Evolutionary conservation across 2,797 vertebrate species (phyloP).

Genomic region (Megalops cyprinoides): DNA sequence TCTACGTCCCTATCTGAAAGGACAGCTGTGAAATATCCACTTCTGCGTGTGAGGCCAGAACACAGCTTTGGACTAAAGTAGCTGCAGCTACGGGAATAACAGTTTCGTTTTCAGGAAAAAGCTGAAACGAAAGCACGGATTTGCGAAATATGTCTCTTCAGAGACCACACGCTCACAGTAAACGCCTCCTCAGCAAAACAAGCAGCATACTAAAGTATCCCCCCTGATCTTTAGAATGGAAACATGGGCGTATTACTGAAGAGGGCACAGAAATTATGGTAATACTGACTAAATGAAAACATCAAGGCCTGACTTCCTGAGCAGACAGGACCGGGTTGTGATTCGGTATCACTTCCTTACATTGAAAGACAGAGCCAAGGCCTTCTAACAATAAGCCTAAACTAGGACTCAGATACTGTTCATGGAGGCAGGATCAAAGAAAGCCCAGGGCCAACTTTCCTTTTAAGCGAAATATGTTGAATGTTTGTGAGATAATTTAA

Average conservation of each 20-base stretch:
- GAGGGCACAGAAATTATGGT: neutral
- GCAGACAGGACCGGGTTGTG: constrained; percentile 12
- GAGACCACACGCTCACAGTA: neutral
- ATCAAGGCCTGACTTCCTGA: constrained; percentile 17
- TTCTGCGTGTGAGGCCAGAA: neutral
- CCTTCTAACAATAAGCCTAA: neutral
- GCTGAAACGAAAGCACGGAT: neutral
- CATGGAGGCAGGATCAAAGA: constrained; percentile 12
- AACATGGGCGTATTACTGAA: no score
- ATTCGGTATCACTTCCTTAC: neutral
- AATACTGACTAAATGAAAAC: constrained; percentile 16
- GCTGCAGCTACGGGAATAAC: neutral
- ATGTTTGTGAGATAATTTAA: neutral
- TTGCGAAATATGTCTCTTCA: neutral
- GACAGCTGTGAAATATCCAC: neutral
- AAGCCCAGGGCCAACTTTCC: neutral
- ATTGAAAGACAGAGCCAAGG: neutral
- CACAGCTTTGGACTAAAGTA: no score
- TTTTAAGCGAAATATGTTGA: constrained; percentile 19
- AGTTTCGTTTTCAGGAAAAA: neutral
- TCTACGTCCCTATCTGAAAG: neutral
- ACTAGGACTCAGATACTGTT: constrained; percentile 2
- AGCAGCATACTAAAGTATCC: no score
- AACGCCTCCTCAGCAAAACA: neutral
- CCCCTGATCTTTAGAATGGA: no score